A percentile compares a stretch with the other conserved stretches of the same genome.
Evolutionary conservation across 1,140 invertebrate species (phyloP).

Genomic region (Cardiocondyla obscurior): DNA sequence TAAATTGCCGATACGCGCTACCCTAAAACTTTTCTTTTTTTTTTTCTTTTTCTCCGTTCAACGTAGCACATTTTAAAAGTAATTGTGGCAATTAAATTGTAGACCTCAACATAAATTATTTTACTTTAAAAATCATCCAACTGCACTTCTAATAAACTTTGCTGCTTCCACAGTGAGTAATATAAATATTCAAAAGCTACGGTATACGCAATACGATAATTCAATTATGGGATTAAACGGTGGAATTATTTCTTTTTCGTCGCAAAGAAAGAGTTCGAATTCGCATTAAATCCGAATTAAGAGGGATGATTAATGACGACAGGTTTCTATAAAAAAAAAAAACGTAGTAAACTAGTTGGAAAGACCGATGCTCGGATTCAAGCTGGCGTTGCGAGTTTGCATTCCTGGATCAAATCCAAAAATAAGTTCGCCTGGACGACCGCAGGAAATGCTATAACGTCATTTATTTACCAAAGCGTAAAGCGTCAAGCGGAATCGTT

Average conservation of each 20-base stretch:
- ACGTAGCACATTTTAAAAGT: neutral
- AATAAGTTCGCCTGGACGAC: conserved; percentile 38
- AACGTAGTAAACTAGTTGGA: conserved; percentile 15
- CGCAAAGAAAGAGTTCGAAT: neutral
- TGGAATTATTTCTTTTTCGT: neutral
- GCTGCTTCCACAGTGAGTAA: neutral
- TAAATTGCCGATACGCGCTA: neutral
- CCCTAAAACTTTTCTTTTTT: too few relatives aligned
- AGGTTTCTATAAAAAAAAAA: neutral
- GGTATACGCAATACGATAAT: neutral
- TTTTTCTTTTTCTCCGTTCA: neutral
- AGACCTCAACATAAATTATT: neutral
- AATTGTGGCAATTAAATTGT: too few relatives aligned
- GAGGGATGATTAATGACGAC: neutral
- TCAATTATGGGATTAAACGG: neutral
- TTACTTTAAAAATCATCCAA: neutral
- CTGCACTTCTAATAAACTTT: too few relatives aligned
- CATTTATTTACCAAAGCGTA: conserved; percentile 49
- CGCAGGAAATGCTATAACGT: conserved; percentile 13
- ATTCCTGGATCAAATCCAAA: conserved; percentile 54
- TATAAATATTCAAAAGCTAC: neutral
- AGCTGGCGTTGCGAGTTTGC: neutral
- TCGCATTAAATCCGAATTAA: conserved; percentile 15
- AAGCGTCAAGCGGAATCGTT: neutral
- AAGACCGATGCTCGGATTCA: conserved; percentile 1